phyloP scores from a whole-genome alignment of 2,113 vertebrate genomes.

The Sterrhoptilus dennistouni region DNA sequence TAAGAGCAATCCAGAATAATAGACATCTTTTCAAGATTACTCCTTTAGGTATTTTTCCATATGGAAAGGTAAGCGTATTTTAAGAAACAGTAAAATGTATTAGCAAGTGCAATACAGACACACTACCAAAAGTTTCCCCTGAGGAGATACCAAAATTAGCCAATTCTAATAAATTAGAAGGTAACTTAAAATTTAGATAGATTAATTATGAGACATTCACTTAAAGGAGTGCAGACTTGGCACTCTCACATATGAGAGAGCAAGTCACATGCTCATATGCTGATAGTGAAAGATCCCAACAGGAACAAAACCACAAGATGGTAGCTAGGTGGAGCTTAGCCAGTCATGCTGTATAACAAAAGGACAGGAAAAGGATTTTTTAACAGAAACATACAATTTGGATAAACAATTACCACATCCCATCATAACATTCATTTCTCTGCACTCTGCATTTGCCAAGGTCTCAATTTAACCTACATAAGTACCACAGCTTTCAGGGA shows the following conservation, averaged over 20 bases:
- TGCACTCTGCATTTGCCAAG: not conserved
- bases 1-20: not conserved
- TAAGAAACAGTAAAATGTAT: not conserved
- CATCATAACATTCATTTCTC: not conserved
- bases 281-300: not conserved
- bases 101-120: not conserved
- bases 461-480: not conserved
- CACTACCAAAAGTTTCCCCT: not conserved
- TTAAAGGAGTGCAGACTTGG: not conserved
- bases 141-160: slow-evolving; percentile 10
- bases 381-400: not conserved
- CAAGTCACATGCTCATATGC: not conserved
- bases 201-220: not conserved
- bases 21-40: not conserved
- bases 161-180: slow-evolving; percentile 39
- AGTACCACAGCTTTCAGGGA: not conserved
- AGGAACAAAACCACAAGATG: not conserved
- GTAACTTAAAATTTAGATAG: not conserved
- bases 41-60: not conserved
- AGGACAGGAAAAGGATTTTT: not conserved
- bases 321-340: not conserved
- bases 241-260: not conserved
- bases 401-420: not conserved
- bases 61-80: not conserved
- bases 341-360: not conserved